phyloP scores from a whole-genome alignment of 2,888 invertebrate species.

The Harpalus rufipes region DNA sequence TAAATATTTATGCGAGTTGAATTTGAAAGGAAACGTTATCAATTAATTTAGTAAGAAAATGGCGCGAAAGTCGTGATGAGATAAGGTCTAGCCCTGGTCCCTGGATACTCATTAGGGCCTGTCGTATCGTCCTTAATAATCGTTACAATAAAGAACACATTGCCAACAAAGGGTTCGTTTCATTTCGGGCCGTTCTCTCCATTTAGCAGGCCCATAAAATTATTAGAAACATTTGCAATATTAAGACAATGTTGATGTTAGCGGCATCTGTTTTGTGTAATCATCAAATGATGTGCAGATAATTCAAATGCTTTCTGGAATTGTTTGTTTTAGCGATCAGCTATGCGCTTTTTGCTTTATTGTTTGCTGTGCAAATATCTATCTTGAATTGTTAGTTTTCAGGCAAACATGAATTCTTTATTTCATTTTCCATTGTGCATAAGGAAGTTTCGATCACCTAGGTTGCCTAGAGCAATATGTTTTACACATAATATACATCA shows the following conservation, averaged over 20 bases:
- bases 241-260: constrained; percentile 34
- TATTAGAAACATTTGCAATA: constrained; percentile 61
- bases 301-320: constrained; percentile 31
- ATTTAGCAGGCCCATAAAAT: constrained; percentile 42
- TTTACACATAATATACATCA: no score
- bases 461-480: not conserved
- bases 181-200: constrained; percentile 30
- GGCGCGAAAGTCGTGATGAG: constrained; percentile 29
- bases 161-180: constrained; percentile 49
- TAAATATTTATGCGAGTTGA: constrained; percentile 30
- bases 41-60: constrained; percentile 51
- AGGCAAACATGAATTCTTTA: constrained; percentile 11
- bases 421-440: constrained; percentile 15
- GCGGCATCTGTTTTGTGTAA: constrained; percentile 46
- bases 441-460: constrained; percentile 14
- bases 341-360: constrained; percentile 13
- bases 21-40: constrained; percentile 20
- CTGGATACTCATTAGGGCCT: constrained; percentile 41
- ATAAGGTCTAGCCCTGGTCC: constrained; percentile 23
- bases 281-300: constrained; percentile 28
- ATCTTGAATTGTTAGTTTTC: constrained; percentile 38
- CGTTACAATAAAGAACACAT: constrained; percentile 55
- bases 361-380: constrained; percentile 30
- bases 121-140: constrained; percentile 47
- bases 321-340: constrained; percentile 24